Evolutionary conservation across 2,113 vertebrate genomes (phyloP), one percentile per base, ranked within the genome.

Genomic region (Brachyhypopomus gauderio): DNA sequence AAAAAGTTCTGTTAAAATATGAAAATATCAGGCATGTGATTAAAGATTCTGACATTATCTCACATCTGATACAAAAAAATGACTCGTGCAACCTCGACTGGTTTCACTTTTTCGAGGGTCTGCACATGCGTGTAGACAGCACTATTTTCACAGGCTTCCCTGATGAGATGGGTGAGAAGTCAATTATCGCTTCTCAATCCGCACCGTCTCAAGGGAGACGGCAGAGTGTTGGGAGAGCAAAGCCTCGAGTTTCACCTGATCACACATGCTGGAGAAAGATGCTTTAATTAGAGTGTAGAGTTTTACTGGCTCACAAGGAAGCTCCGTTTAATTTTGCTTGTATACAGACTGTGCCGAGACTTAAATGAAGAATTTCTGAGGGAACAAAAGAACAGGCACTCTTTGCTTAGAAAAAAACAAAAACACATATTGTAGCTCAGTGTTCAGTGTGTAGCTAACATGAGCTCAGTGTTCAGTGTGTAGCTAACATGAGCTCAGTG

Each of bases 111-210:
- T 11, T 67, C 56, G 19, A 38, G 0, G 11, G 17, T 16, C 22
- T 56, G 7, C 12, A 25, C 56, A 23, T 59, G 36, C 20, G 41
- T 14, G 23, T 27, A 22, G 5, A 25, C 16, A 22, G 64, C 76
- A 12, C 27, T 70, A 1, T 2, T 71, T 60, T 22, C 77, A 71
- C 34, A 59, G 2, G 55, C 66, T 41, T 38, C 34, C 16, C 27
- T 19, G 27, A 62, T 45, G 23, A 79, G 41, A 11, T 16, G 62
- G 66, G 83, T 81, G 83, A 84, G 84, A 87, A 84, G 76, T 67
- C 72, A 83, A 82, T 87, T 85, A 87, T 81, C 81, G 74, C 62
- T 75, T 83, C 64, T 80, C 58, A 64, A 22, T 83, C 64, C 52
- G 60, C 27, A 22, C 75, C 8, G 23, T 17, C 41, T 22, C 67